A percentile compares a stretch with the other conserved stretches of the same genome.
These are phyloP conservation scores for Sinopyrophorus schimmeli DNA, from an alignment of 2,888 invertebrate genomes.

Conservation along the genomic window DNA sequence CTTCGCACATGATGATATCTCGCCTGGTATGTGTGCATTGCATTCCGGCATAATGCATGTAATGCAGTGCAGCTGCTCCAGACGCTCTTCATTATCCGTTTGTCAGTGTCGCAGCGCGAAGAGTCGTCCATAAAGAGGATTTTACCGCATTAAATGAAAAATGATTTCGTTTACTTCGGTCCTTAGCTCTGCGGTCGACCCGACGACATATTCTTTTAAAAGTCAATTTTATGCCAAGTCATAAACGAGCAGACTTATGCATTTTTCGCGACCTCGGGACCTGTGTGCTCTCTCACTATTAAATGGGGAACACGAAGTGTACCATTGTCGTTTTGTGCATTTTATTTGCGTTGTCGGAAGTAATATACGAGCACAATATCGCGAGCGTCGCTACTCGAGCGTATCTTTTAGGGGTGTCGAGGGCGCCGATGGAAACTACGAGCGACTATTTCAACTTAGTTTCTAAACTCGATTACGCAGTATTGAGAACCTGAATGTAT, in stretches of 20 bases:
- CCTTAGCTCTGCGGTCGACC: background rate
- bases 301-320: constrained; percentile 14
- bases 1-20: constrained; percentile 23
- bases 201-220: background rate
- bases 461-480: constrained; percentile 36
- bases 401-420: constrained; percentile 10
- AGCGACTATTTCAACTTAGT: constrained; percentile 31
- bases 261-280: constrained; percentile 1
- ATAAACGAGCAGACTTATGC: constrained; percentile 5
- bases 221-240: constrained; percentile 11
- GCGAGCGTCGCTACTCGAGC: constrained; percentile 19
- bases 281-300: constrained; percentile 13
- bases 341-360: constrained; percentile 25
- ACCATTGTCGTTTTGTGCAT: constrained; percentile 19
- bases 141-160: constrained; percentile 21
- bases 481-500: constrained; percentile 36
- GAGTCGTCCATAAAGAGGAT: constrained; percentile 21
- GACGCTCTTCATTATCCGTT: constrained; percentile 26
- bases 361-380: constrained; percentile 30
- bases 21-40: too few species aligned
- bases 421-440: constrained; percentile 28
- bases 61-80: constrained; percentile 28
- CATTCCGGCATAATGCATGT: constrained; percentile 28
- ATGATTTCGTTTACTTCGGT: constrained; percentile 15
- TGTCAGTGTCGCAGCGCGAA: constrained; percentile 15